A percentile compares a stretch with the other conserved stretches of the same genome.
Evolutionary conservation across 2,797 vertebrate species (phyloP).

Genomic region (Sciurus carolinensis): DNA sequence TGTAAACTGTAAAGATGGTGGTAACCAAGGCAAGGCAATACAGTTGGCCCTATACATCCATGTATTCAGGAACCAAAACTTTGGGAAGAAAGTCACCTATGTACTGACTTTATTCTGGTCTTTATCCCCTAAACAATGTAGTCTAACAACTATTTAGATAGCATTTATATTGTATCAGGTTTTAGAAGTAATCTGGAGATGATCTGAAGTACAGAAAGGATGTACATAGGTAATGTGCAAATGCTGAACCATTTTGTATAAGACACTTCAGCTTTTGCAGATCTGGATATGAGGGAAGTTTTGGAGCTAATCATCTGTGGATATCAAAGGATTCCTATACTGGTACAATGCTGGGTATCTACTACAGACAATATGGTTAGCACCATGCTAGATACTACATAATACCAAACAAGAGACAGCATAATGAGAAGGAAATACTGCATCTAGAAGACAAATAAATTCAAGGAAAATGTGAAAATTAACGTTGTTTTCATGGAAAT

Average conservation of each 20-base stretch:
- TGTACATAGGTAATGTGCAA: neutral
- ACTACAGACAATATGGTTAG: neutral
- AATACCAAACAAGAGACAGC: neutral
- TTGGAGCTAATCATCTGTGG: neutral
- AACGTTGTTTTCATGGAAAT: slow-evolving; percentile 6
- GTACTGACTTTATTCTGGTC: neutral
- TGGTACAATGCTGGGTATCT: neutral
- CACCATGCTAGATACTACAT: neutral
- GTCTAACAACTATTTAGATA: too few species aligned
- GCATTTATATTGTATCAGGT: neutral
- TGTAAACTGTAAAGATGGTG: neutral
- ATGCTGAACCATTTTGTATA: neutral
- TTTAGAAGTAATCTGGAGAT: neutral
- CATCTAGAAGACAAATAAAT: slow-evolving; percentile 17
- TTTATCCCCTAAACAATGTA: neutral
- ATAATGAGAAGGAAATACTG: slow-evolving; percentile 9
- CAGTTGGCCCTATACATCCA: neutral
- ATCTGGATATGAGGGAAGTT: neutral
- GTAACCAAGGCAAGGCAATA: neutral
- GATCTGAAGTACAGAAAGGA: neutral
- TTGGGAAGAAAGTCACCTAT: neutral
- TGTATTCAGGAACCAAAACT: neutral
- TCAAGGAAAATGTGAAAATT: slow-evolving; percentile 13
- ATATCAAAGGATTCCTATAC: neutral
- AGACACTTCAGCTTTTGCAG: neutral